Conservation (phyloP, 2,797 vertebrate species). For the Erpetoichthys calabaricus region DNA sequence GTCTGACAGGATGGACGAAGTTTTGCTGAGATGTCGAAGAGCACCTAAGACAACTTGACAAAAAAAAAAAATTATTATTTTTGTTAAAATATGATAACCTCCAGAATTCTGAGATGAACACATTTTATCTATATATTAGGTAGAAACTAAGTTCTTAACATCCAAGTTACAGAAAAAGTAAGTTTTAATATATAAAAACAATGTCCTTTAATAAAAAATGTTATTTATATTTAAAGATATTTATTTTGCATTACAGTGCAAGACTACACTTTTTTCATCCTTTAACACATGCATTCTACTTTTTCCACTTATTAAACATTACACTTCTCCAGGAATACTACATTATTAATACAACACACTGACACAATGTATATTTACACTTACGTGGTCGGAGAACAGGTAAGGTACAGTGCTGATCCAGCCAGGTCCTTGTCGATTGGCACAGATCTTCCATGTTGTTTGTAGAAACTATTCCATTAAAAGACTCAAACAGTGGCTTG, state of each 20-base stretch:
- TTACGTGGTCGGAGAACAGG: constrained; percentile 82
- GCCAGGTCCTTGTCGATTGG: constrained; percentile 71
- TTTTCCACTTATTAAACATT: too few relatives aligned
- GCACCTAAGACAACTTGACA: constrained; percentile 66
- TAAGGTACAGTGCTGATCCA: constrained; percentile 79
- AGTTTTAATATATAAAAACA: too few relatives aligned
- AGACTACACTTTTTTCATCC: too few relatives aligned
- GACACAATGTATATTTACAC: constrained; percentile 25
- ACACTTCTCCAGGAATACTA: too few relatives aligned
- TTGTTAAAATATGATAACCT: too few relatives aligned
- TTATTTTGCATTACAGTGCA: too few relatives aligned
- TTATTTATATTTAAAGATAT: too few relatives aligned
- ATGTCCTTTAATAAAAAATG: too few relatives aligned
- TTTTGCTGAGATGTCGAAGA: constrained; percentile 76
- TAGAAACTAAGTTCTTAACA: neutral
- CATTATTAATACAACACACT: too few relatives aligned
- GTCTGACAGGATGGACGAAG: constrained; percentile 75
- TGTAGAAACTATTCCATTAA: constrained; percentile 76
- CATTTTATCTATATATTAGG: neutral
- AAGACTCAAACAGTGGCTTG: constrained; percentile 89
- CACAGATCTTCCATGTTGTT: constrained; percentile 68
- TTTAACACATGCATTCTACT: too few relatives aligned
- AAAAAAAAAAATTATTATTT: constrained; percentile 4
- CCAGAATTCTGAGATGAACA: constrained; percentile 1
- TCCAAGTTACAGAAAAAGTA: too few relatives aligned